These are phyloP conservation scores for Drosophila quinaria DNA, from an alignment of 2,888 invertebrate species.

Conservation along the genomic window DNA sequence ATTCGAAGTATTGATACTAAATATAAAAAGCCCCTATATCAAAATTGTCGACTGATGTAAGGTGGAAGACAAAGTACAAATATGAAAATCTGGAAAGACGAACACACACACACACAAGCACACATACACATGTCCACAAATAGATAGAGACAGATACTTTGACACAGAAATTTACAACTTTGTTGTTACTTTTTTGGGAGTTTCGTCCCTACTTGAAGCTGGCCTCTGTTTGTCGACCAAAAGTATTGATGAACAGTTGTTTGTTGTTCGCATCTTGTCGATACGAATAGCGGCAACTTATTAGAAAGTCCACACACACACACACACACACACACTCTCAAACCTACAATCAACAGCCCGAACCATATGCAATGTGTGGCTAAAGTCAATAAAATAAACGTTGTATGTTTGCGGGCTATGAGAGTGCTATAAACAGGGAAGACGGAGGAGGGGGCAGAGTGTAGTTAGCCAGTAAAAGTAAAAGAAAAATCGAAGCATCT, in stretches of 20 bases:
- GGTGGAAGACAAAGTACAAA: slow-evolving; percentile 68
- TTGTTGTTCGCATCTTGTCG: slow-evolving; percentile 71
- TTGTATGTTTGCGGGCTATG: slow-evolving; percentile 65
- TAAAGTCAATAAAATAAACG: slow-evolving; percentile 80
- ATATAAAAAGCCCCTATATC: slow-evolving; percentile 49
- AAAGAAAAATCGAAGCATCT: slow-evolving; percentile 37
- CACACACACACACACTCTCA: slow-evolving; percentile 30
- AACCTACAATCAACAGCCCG: slow-evolving; percentile 41
- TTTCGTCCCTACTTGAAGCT: slow-evolving; percentile 26
- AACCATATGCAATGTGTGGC: slow-evolving; percentile 58
- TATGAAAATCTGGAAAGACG: slow-evolving; percentile 64
- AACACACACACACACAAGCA: slow-evolving; percentile 16
- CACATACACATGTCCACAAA: slow-evolving; percentile 20
- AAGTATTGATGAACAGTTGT: slow-evolving; percentile 79
- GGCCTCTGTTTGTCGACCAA: slow-evolving; percentile 66
- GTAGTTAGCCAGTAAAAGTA: slow-evolving; percentile 37
- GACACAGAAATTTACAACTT: slow-evolving; percentile 77
- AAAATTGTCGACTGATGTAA: slow-evolving; percentile 44
- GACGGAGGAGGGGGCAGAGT: slow-evolving; percentile 10
- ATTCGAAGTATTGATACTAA: slow-evolving; percentile 76
- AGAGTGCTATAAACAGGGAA: slow-evolving; percentile 8
- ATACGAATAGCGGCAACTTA: slow-evolving; percentile 69
- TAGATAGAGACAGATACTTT: slow-evolving; percentile 58
- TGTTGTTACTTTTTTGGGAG: slow-evolving; percentile 56
- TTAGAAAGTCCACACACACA: slow-evolving; percentile 67